Base-by-base conservation (phyloP, 2,113 vertebrate species). In the Psittacara wagleri region DNA sequence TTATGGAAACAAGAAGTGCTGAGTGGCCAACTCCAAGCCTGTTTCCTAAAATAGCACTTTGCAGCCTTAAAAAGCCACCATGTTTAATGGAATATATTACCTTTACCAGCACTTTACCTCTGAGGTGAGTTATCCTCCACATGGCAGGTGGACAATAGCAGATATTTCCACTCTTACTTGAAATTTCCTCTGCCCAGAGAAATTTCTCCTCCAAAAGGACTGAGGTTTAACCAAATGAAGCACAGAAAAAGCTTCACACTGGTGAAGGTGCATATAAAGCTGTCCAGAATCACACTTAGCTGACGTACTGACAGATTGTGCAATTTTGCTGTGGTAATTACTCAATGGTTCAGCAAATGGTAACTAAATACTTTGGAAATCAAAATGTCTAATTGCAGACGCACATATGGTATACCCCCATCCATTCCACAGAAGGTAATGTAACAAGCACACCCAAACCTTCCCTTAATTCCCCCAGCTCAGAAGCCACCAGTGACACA, bases 261-360 rank as follows among this genome's bases (percentile, higher is more conserved):
- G 91, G 90, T 93, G 95, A 89, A 97, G 95, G 93, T 96, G 92
- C 83, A 69, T 54, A 89, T 93, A 91, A 97, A 97, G 83, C 95
- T 97, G 97, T 95, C 97, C 97, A 96, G 96, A 94, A 96, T 88
- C 95, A 87, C 91, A 84, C 94, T 96, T 74, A 31, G 64, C 97
- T 95, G 96, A 96, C 48, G 70, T 96, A 67, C 96, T 96, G 96
- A 97, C 97, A 97, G 97, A 96, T 97, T 97, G 97, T 93, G 97
- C 91, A 90, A 95, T 96, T 97, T 85, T 95, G 95, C 97, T 27
- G 63, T 94, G 95, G 97, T 97, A 97, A 97, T 97, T 97, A 96
- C 96, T 97, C 97, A 97, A 97, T 97, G 97, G 95, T 97, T 97
- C 97, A 97, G 97, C 97, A 97, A 97, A 96, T 97, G 95, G 97